These are phyloP conservation scores for Halictus quadricinctus DNA, from an alignment of 2,888 invertebrate species.

Conservation along the genomic window DNA sequence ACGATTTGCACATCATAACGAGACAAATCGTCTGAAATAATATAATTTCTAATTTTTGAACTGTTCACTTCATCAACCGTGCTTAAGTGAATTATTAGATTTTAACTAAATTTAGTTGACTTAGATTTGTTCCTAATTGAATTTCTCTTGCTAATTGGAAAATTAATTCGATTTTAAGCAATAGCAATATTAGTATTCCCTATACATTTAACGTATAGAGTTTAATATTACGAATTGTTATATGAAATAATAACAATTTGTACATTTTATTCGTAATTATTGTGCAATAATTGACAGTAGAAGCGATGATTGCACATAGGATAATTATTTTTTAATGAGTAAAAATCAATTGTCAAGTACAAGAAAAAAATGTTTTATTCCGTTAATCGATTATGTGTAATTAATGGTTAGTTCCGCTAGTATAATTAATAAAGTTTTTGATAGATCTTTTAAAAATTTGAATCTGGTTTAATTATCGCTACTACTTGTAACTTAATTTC, in stretches of 20 bases:
- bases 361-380: neutral
- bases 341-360: neutral
- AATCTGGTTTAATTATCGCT: neutral
- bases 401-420: neutral
- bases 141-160: neutral
- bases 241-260: neutral
- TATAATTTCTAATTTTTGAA: neutral
- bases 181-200: neutral
- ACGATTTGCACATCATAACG: neutral
- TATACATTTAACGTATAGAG: neutral
- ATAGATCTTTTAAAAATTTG: neutral
- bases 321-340: constrained; percentile 1
- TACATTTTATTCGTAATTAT: constrained; percentile 2
- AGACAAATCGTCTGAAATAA: neutral
- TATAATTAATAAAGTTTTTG: neutral
- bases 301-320: constrained; percentile 19
- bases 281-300: constrained; percentile 34
- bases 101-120: constrained; percentile 1
- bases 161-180: neutral
- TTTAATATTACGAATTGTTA: constrained; percentile 2
- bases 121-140: neutral
- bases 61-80: neutral
- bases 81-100: too few species aligned
- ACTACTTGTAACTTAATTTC: neutral
- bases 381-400: neutral